phyloP scores from a whole-genome alignment of 1,140 invertebrate genomes.

The Saccostrea glomerata region DNA sequence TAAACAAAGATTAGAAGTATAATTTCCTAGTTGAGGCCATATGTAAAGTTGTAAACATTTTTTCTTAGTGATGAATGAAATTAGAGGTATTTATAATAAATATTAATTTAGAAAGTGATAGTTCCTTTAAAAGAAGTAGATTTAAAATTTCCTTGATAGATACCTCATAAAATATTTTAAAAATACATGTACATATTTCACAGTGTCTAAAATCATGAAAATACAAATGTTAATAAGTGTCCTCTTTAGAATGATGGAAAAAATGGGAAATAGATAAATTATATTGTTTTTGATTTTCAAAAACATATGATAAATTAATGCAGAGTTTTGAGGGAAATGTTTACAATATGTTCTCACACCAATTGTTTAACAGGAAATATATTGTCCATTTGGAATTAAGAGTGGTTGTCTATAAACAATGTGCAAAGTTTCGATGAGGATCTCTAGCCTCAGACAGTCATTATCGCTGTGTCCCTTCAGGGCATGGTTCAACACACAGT shows the following conservation, averaged over 20 bases:
- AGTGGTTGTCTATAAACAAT: background rate
- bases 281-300: background rate
- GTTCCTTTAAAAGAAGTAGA: too few relatives aligned
- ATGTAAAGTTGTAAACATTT: too few relatives aligned
- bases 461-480: background rate
- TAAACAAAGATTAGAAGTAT: too few relatives aligned
- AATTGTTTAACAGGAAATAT: conserved; percentile 6
- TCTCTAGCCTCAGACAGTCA: background rate
- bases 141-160: too few relatives aligned
- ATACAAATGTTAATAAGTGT: background rate
- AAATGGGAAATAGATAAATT: background rate
- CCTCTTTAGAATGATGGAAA: background rate
- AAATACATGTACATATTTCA: too few relatives aligned
- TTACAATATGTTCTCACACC: background rate
- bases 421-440: background rate
- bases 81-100: too few relatives aligned
- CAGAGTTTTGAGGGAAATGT: background rate
- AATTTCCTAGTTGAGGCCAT: too few relatives aligned
- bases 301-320: background rate
- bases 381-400: background rate
- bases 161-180: too few relatives aligned
- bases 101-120: too few relatives aligned
- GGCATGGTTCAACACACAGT: background rate
- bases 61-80: too few relatives aligned
- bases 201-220: too few relatives aligned